These are phyloP conservation scores for Dorcus parallelipipedus DNA, from an alignment of 2,888 invertebrate genomes.

Conservation along the genomic window DNA sequence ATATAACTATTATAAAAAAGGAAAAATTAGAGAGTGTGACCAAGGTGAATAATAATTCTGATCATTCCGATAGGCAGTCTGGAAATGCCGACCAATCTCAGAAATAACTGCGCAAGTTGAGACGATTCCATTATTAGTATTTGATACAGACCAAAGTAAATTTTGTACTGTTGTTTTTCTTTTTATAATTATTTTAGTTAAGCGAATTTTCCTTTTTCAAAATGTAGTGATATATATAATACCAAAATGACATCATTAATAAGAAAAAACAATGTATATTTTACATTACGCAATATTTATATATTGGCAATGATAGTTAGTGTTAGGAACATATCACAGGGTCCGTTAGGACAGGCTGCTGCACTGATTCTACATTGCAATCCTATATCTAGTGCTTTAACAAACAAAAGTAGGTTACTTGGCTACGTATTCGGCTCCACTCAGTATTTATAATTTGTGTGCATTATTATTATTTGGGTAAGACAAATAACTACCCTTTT, in stretches of 20 bases:
- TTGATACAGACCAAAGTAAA: slow-evolving; percentile 52
- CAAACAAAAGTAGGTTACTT: slow-evolving; percentile 30
- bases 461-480: slow-evolving; percentile 32
- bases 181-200: slow-evolving; percentile 23
- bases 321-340: slow-evolving; percentile 46
- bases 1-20: slow-evolving; percentile 60
- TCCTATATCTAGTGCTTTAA: slow-evolving; percentile 48
- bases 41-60: slow-evolving; percentile 50
- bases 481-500: slow-evolving; percentile 17
- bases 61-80: slow-evolving; percentile 45
- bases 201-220: slow-evolving; percentile 16
- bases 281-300: slow-evolving; percentile 18
- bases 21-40: slow-evolving; percentile 50
- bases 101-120: slow-evolving; percentile 28
- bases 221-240: slow-evolving; percentile 34
- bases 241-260: slow-evolving; percentile 35
- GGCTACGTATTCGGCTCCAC: slow-evolving; percentile 30
- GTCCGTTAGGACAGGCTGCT: slow-evolving; percentile 38
- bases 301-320: slow-evolving; percentile 34
- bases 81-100: slow-evolving; percentile 37
- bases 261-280: slow-evolving; percentile 13
- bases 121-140: slow-evolving; percentile 47
- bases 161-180: slow-evolving; percentile 41
- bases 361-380: slow-evolving; percentile 45
- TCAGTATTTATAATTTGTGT: slow-evolving; percentile 32